Evolutionary conservation across 2,113 vertebrate genomes (phyloP), one percentile per base, ranked within the genome.

Genomic region (Columba janthina): DNA sequence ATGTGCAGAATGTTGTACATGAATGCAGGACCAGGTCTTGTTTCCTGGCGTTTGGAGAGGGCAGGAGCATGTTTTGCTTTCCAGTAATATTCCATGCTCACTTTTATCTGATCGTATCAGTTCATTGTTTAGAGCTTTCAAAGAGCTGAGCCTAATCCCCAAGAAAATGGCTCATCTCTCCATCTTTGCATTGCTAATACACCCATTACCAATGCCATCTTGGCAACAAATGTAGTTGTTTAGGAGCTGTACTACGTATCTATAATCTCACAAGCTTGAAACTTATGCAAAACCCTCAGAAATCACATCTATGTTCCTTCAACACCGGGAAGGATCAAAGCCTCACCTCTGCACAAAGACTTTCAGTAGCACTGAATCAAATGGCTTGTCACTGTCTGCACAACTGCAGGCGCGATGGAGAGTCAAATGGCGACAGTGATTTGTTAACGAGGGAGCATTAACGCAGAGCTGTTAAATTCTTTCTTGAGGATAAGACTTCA

Each of bases 231-330:
- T 21, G 56, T 44, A 92, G 90, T 86, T 65, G 19, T 86, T 77
- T 53, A 96, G 79, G 88, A 92, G 50, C 70, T 81, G 64, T 44
- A 3, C 79, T 64, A 3, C 8, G 44, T 91, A 77, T 86, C 90
- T 60, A 7, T 83, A 86, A 93, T 90, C 82, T 94, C 89, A 89
- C 66, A 60, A 86, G 48, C 76, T 78, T 40, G 61, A 88, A 90
- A 93, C 57, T 96, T 96, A 86, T 75, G 88, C 83, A 96, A 88
- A 95, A 57, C 40, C 57, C 50, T 94, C 15, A 16, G 79, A 93
- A 93, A 96, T 90, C 69, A 78, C 61, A 86, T 84, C 69, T 53
- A 1, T 78, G 79, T 89, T 93, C 72, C 82, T 95, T 83, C 94
- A 90, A 11, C 71, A 44, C 38, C 1, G 10, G 36, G 46, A 62